Evolutionary conservation across 2,888 invertebrate genomes (phyloP).

Genomic region (Idaea straminata): DNA sequence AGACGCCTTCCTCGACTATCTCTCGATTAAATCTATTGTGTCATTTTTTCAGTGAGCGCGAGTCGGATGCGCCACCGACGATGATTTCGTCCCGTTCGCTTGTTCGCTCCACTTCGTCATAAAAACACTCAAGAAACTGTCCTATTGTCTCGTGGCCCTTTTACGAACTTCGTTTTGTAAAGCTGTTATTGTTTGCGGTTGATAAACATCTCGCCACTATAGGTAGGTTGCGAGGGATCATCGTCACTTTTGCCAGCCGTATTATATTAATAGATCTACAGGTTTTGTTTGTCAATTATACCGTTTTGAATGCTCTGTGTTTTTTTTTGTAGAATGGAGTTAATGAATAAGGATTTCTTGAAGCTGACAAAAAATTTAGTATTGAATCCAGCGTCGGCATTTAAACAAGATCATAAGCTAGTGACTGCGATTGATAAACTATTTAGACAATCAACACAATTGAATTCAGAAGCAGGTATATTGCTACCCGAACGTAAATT

Average conservation of each 20-base stretch:
- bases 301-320: constrained; percentile 51
- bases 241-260: constrained; percentile 71
- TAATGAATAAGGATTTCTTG: constrained; percentile 60
- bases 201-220: constrained; percentile 77
- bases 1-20: constrained; percentile 77
- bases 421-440: constrained; percentile 64
- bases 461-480: constrained; percentile 26
- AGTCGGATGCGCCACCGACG: constrained; percentile 79
- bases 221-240: constrained; percentile 71
- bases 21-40: constrained; percentile 79
- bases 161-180: constrained; percentile 77
- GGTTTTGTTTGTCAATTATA: constrained; percentile 67
- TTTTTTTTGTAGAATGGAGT: constrained; percentile 61
- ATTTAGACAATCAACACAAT: constrained; percentile 34
- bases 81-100: constrained; percentile 72
- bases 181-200: constrained; percentile 79
- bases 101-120: constrained; percentile 71
- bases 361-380: constrained; percentile 49
- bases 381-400: constrained; percentile 40
- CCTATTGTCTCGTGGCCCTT: constrained; percentile 76
- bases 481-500: constrained; percentile 61
- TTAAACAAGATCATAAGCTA: constrained; percentile 63
- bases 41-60: constrained; percentile 71
- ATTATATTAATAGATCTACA: constrained; percentile 61
- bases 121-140: constrained; percentile 72